Evolutionary conservation across 2,797 vertebrate genomes (phyloP).

Genomic region (Eulemur mongoz): DNA sequence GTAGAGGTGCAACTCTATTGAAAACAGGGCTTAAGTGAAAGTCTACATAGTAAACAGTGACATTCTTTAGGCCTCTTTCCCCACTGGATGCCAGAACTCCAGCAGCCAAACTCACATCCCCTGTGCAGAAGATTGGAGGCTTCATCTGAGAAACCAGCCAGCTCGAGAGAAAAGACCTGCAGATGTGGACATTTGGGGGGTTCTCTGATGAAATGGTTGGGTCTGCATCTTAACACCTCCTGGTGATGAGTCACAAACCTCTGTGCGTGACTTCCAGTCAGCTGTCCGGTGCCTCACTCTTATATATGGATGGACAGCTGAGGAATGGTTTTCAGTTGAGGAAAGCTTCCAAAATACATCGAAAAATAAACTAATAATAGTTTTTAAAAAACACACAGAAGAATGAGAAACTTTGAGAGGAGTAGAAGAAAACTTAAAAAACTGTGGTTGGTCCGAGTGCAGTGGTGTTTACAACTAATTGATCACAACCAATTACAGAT

Average conservation of each 20-base stretch:
- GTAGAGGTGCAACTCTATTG: background rate
- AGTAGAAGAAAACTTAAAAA: background rate
- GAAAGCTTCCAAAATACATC: background rate
- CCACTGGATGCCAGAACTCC: background rate
- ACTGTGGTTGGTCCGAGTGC: background rate
- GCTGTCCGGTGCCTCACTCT: background rate
- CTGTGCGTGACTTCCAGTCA: background rate
- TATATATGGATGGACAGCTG: background rate
- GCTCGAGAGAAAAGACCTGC: background rate
- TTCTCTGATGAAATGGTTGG: background rate
- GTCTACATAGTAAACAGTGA: background rate
- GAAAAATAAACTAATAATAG: background rate
- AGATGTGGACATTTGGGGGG: background rate
- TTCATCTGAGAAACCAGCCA: background rate
- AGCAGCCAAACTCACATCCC: background rate
- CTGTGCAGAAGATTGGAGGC: background rate
- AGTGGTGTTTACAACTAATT: background rate
- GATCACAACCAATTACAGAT: too few species aligned
- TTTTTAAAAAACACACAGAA: background rate
- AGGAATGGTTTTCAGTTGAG: background rate
- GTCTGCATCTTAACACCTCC: background rate
- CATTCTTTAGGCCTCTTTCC: background rate
- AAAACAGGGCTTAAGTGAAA: background rate
- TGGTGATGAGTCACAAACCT: background rate
- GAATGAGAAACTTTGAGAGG: background rate